Percentiles rank a stretch among this genome's conserved stretches.
phyloP scores from a whole-genome alignment of 2,113 vertebrate species.

The Salminus brasiliensis region DNA sequence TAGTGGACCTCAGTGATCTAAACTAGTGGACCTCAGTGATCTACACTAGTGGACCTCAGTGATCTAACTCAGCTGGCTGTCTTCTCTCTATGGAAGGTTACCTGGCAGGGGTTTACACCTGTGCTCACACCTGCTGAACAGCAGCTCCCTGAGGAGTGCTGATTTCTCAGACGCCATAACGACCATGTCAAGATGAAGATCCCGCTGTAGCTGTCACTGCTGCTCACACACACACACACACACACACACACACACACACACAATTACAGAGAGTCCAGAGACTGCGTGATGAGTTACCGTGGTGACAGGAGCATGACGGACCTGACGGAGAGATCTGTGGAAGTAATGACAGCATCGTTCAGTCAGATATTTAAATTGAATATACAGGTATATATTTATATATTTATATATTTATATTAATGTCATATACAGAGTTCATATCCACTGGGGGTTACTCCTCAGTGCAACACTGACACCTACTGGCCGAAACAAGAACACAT shows the following conservation, averaged over 20 bases:
- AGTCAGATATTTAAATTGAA: too few species aligned
- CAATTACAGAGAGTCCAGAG: neutral
- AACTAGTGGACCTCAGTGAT: neutral
- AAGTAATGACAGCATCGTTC: too few species aligned
- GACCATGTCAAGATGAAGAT: too few species aligned
- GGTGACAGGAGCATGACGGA: neutral
- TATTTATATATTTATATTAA: too few species aligned
- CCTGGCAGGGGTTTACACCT: neutral
- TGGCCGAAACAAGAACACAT: neutral
- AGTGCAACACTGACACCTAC: conserved; percentile 34
- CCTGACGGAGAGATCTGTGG: neutral
- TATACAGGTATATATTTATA: too few species aligned
- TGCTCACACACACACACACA: neutral
- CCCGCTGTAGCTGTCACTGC: too few species aligned
- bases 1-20: neutral
- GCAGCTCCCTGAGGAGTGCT: neutral
- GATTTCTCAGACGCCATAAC: neutral
- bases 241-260: neutral
- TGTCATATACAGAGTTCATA: too few species aligned
- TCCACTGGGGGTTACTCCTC: neutral
- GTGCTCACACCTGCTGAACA: neutral
- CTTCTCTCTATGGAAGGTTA: neutral
- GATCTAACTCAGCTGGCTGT: too few species aligned
- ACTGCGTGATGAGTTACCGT: neutral
- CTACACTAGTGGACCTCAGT: neutral